Percentiles rank a stretch among this genome's conserved stretches.
Evolutionary conservation across 1,140 invertebrate species (phyloP).

Genomic region (Dinoponera quadriceps): DNA sequence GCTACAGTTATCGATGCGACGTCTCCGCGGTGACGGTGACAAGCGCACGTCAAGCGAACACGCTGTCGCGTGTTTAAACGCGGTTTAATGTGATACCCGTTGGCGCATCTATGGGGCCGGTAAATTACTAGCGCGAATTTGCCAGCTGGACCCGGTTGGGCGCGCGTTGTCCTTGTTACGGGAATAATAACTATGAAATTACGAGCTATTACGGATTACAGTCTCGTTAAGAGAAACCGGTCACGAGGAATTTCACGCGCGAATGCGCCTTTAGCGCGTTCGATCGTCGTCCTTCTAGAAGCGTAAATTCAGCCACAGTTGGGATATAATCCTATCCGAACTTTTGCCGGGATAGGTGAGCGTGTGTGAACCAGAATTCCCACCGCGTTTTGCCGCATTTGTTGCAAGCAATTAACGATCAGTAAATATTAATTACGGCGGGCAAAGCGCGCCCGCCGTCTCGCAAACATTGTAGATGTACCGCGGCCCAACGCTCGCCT

Average conservation of each 20-base stretch:
- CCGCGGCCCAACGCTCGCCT: not conserved
- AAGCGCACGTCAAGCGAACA: not conserved
- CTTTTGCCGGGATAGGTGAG: not conserved
- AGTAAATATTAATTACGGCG: conserved; percentile 34
- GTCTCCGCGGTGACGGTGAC: not conserved
- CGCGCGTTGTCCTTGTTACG: conserved; percentile 7
- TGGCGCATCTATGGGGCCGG: not conserved
- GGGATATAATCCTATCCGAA: conserved; percentile 32
- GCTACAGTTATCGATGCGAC: conserved; percentile 17
- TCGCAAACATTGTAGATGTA: not conserved
- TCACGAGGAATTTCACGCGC: conserved; percentile 52
- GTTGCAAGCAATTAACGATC: conserved; percentile 34
- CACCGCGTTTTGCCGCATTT: not conserved
- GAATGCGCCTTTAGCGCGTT: not conserved
- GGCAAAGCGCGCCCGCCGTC: not conserved
- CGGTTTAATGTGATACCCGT: conserved; percentile 31
- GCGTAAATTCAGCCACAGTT: conserved; percentile 27
- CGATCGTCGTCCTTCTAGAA: not conserved
- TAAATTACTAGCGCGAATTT: conserved; percentile 50
- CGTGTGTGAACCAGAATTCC: not conserved
- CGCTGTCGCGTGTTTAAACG: not conserved
- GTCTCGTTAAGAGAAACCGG: conserved; percentile 27
- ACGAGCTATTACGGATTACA: conserved; percentile 53
- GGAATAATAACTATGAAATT: conserved; percentile 53
- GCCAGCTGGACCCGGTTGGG: not conserved